Evolutionary conservation across 2,797 vertebrate species (phyloP).

Genomic region (Anguilla megastoma): DNA sequence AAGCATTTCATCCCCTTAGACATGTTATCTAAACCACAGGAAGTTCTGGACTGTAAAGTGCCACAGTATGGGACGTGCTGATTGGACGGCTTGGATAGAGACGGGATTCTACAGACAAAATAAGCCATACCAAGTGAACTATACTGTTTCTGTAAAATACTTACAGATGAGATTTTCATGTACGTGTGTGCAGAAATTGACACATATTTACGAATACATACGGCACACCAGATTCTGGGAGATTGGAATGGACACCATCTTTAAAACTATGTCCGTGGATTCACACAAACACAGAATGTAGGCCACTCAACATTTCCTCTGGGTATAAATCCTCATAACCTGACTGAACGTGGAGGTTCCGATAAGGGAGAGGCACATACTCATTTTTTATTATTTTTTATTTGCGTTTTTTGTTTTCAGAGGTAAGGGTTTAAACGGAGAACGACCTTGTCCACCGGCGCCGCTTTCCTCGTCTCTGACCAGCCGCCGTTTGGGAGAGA

Average conservation of each 20-base stretch:
- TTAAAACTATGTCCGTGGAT: neutral
- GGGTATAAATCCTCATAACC: neutral
- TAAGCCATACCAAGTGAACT: constrained; percentile 13
- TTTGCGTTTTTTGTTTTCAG: neutral
- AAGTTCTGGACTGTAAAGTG: neutral
- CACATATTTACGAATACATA: neutral
- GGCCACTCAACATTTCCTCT: constrained; percentile 7
- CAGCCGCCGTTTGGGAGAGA: neutral
- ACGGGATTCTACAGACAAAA: neutral
- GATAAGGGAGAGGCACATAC: neutral
- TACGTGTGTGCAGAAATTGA: neutral
- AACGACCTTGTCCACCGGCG: neutral
- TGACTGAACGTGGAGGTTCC: neutral
- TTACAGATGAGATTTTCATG: neutral
- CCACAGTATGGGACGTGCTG: neutral
- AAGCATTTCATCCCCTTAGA: neutral
- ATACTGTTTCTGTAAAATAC: neutral
- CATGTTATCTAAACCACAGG: neutral
- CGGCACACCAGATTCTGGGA: neutral
- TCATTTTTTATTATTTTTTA: neutral
- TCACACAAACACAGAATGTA: neutral
- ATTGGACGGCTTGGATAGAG: neutral
- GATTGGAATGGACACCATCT: neutral
- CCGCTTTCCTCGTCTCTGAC: neutral
- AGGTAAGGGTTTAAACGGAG: neutral